Conservation (phyloP, 2,888 invertebrate species). For the Trichopoda pennipes region DNA sequence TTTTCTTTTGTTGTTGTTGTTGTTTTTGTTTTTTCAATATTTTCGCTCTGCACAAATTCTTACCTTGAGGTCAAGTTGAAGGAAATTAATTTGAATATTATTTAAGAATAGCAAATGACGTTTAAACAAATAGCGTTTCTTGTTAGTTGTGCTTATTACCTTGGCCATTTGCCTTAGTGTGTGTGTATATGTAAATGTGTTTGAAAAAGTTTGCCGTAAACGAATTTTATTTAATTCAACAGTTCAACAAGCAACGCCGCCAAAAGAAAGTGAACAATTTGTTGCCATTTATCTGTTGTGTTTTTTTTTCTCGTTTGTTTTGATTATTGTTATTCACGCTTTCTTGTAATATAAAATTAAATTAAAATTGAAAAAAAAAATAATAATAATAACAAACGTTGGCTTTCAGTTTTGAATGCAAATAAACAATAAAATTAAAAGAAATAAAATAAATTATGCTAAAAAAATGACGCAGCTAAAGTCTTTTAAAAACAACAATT, state of each 20-base stretch:
- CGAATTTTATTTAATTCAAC: conserved; percentile 34
- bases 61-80: conserved; percentile 77
- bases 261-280: conserved; percentile 10
- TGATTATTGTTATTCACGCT: conserved; percentile 51
- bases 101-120: conserved; percentile 48
- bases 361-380: conserved; percentile 28
- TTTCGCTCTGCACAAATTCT: conserved; percentile 65
- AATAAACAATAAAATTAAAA: conserved; percentile 39
- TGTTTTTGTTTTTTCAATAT: conserved; percentile 37
- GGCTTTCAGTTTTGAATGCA: conserved; percentile 27
- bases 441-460: conserved; percentile 42
- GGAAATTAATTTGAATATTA: conserved; percentile 63
- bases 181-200: neutral
- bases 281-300: neutral
- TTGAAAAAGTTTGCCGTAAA: neutral
- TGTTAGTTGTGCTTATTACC: conserved; percentile 35
- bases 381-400: conserved; percentile 7
- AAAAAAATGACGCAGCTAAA: conserved; percentile 53
- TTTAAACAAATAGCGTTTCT: conserved; percentile 34
- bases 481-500: conserved; percentile 37
- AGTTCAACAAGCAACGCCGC: neutral
- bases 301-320: conserved; percentile 51
- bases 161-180: neutral
- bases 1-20: conserved; percentile 15
- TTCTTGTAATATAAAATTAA: conserved; percentile 11